A percentile compares a stretch with the other conserved stretches of the same genome.
phyloP scores from a whole-genome alignment of 2,113 vertebrate species.

The Nannospalax galili region DNA sequence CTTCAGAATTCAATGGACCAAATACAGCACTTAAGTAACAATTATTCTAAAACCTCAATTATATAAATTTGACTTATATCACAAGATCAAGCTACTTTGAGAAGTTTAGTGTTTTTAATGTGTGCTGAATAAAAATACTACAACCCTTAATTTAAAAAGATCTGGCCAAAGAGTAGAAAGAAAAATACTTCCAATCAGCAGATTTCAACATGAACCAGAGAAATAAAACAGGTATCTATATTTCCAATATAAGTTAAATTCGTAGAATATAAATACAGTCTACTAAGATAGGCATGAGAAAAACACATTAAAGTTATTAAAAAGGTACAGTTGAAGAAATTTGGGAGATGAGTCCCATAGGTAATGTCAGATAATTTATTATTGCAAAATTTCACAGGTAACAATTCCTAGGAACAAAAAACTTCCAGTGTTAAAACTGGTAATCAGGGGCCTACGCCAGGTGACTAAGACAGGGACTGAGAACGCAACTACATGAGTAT shows the following conservation, averaged over 20 bases:
- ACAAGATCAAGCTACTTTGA: constrained; percentile 28
- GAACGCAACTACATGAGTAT: background rate
- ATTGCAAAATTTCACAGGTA: constrained; percentile 42
- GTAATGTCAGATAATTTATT: constrained; percentile 45
- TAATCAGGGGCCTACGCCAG: background rate
- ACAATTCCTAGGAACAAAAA: constrained; percentile 52
- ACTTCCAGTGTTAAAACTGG: constrained; percentile 35
- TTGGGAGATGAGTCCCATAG: background rate
- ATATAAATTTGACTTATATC: constrained; percentile 55
- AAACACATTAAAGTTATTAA: constrained; percentile 41
- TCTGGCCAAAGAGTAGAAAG: constrained; percentile 43
- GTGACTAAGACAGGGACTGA: constrained; percentile 34
- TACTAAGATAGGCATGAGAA: constrained; percentile 50
- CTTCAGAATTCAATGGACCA: constrained; percentile 42
- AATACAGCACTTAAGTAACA: background rate
- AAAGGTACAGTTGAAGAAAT: background rate
- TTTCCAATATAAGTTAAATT: constrained; percentile 33
- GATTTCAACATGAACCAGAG: constrained; percentile 7
- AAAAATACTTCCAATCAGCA: constrained; percentile 52
- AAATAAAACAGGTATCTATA: constrained; percentile 41
- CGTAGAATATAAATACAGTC: background rate
- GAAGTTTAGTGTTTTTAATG: constrained; percentile 55
- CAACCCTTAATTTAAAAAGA: constrained; percentile 55
- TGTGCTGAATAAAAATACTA: constrained; percentile 31
- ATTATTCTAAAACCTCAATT: constrained; percentile 60